A percentile compares a stretch with the other conserved stretches of the same genome.
Conservation (phyloP, 53 echinoderm and acorn worm genomes). For the Echinometra lucunter region DNA sequence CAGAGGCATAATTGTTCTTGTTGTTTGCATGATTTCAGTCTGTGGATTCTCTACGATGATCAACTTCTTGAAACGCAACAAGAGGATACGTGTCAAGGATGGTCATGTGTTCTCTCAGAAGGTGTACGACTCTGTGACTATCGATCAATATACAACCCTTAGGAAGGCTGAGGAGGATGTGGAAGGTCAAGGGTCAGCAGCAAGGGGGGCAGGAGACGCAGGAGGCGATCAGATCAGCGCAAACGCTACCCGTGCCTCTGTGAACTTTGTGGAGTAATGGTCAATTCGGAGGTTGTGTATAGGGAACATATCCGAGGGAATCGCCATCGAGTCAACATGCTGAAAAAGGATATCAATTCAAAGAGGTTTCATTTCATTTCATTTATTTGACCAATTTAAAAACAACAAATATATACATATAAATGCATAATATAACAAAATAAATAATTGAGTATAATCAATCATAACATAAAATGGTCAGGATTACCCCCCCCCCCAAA, state of each 20-base stretch:
- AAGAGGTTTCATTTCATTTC: constrained; percentile 65
- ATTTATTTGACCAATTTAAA: too few relatives aligned
- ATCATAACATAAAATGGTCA: too few relatives aligned
- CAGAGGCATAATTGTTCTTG: too few relatives aligned
- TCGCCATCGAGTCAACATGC: constrained; percentile 79
- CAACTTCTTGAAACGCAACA: constrained; percentile 50
- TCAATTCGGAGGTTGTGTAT: constrained; percentile 78
- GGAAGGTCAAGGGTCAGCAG: neutral
- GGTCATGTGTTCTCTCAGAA: constrained; percentile 57
- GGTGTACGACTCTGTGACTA: constrained; percentile 60
- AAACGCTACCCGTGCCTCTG: constrained; percentile 80
- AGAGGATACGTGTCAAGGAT: constrained; percentile 40
- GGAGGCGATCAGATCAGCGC: neutral
- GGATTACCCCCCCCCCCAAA: too few relatives aligned
- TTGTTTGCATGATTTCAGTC: constrained; percentile 17
- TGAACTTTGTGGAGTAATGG: constrained; percentile 71
- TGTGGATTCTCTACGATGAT: constrained; percentile 60
- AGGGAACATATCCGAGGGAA: constrained; percentile 75
- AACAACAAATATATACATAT: too few relatives aligned
- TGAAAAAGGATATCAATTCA: constrained; percentile 74
- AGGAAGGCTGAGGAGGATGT: constrained; percentile 51
- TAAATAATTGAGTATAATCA: too few relatives aligned
- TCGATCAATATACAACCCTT: constrained; percentile 54
- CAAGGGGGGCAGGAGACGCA: neutral
- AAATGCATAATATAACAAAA: too few relatives aligned